Evolutionary conservation across 2,113 vertebrate species (phyloP), one percentile per base, ranked within the genome.

Genomic region (Hymenochirus boettgeri): DNA sequence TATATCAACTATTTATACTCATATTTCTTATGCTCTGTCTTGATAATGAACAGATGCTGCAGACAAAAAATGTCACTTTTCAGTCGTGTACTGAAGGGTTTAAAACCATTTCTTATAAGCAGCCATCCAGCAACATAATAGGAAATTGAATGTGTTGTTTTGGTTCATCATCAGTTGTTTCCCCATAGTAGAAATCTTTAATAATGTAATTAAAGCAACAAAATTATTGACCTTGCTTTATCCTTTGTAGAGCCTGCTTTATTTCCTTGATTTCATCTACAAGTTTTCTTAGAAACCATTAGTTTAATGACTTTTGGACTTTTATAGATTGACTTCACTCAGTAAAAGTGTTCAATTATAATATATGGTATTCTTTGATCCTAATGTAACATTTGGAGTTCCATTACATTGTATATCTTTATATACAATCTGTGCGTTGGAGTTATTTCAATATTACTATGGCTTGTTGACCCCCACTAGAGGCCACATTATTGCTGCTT

Each of bases 191-290:
- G 76, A 79, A n/a, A n/a, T n/a, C n/a, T n/a, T n/a, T 86, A 82
- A 84, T 78, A 85, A 81, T 65, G 70, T 84, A 76, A 69, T 62
- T 73, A 70, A 79, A 73, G 78, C 62, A 69, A 64, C 62, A 71
- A 78, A 79, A 80, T 70, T 74, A 59, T 82, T 86, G 85, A 84
- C 71, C 77, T 70, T 80, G 65, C 74, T 37, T 82, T 83, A 73
- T 70, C 55, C 77, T 83, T 80, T 72, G 78, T 79, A 67, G 65
- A 73, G 65, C n/a, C 69, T 7, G 35, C 54, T 73, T 52, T 27
- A 74, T 48, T 59, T 70, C 74, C 61, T 61, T 66, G 50, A 69
- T 71, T 74, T 1, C 72, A 26, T 69, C 83, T 67, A 65, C 76
- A 3, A 70, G 62, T 56, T 63, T 7, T 17, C 42, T n/a, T 8